A percentile compares a stretch with the other conserved stretches of the same genome.
Conservation (phyloP, 2,797 vertebrate genomes). For the Mus caroli region DNA sequence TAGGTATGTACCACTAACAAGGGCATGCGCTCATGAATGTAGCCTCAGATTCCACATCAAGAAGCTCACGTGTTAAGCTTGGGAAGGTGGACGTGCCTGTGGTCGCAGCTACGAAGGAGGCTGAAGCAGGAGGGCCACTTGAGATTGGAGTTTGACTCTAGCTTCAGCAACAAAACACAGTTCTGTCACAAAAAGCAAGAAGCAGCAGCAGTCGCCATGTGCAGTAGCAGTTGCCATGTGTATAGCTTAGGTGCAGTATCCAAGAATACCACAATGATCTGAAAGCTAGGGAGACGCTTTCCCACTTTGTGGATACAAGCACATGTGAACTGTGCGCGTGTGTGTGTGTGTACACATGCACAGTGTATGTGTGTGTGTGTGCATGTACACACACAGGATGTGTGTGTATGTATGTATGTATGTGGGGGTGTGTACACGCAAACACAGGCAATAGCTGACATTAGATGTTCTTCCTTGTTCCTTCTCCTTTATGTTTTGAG, state of each 20-base stretch:
- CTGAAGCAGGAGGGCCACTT: too few relatives aligned
- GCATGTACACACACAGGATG: too few relatives aligned
- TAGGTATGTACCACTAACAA: neutral
- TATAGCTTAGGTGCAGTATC: neutral
- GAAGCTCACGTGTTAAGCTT: neutral
- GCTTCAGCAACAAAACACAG: neutral
- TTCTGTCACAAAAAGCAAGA: neutral
- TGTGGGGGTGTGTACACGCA: neutral
- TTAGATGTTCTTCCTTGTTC: neutral
- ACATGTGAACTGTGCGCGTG: too few relatives aligned
- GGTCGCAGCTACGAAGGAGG: neutral
- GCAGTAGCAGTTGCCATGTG: neutral
- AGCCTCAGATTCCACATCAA: constrained; percentile 14
- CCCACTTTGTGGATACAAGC: neutral
- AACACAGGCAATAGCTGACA: too few relatives aligned
- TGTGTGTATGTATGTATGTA: neutral
- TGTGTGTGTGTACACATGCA: neutral
- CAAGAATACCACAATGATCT: constrained; percentile 31
- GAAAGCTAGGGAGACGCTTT: neutral
- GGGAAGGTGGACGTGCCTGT: too few relatives aligned
- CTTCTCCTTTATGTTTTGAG: neutral
- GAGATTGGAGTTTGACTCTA: neutral
- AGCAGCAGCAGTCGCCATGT: neutral
- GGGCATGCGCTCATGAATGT: neutral
- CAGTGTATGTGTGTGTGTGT: neutral